phyloP scores from a whole-genome alignment of 2,113 vertebrate genomes.

The Empidonax traillii region DNA sequence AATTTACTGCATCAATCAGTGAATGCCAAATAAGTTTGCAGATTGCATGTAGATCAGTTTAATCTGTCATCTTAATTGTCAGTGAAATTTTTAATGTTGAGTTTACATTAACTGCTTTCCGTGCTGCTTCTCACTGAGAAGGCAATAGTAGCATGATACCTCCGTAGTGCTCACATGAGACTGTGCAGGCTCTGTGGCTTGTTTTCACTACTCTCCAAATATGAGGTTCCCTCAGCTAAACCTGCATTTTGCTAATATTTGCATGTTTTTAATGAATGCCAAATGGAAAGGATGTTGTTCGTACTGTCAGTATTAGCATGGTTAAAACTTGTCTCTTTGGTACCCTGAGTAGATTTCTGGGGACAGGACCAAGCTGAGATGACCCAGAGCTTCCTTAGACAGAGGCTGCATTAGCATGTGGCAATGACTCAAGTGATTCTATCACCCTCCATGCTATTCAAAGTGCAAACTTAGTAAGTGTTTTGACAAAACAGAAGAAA shows the following conservation, averaged over 20 bases:
- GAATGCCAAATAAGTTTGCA: slow-evolving; percentile 50
- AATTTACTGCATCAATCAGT: slow-evolving; percentile 67
- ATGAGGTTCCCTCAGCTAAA: not conserved
- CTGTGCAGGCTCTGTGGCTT: not conserved
- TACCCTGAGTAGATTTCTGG: not conserved
- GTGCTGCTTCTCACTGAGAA: not conserved
- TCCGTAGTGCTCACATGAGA: not conserved
- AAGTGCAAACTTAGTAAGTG: not conserved
- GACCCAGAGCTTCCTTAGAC: not conserved
- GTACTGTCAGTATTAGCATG: not conserved
- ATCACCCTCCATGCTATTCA: not conserved
- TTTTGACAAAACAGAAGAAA: not conserved
- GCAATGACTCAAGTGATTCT: not conserved
- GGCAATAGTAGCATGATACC: not conserved
- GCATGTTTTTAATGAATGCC: not conserved
- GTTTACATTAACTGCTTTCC: slow-evolving; percentile 48
- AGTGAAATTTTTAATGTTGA: slow-evolving; percentile 51
- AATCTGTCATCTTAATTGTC: slow-evolving; percentile 64
- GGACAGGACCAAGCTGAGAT: not conserved
- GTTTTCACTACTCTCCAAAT: not conserved
- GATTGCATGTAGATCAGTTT: slow-evolving; percentile 59
- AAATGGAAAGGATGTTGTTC: not conserved
- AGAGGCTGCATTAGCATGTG: not conserved
- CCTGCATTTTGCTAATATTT: not conserved
- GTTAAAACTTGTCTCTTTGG: not conserved